Base-by-base conservation (phyloP, 2,888 invertebrate genomes). In the Linnaemya vulpina region DNA sequence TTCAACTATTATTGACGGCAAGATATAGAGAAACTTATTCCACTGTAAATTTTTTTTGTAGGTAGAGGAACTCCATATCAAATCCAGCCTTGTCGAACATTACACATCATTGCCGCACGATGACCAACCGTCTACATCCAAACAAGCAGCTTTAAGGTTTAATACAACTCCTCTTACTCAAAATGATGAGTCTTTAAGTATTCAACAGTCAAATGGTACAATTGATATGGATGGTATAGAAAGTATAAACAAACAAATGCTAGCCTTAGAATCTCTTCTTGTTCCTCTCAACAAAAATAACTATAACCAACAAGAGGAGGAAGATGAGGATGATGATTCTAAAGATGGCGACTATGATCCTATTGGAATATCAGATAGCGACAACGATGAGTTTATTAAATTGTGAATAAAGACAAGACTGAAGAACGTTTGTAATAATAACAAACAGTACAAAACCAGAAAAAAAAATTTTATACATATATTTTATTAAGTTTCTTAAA, bases 61-160 rank as follows among this genome's bases (percentile, higher is more conserved):
- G 85, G 85, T 85, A 1, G 85, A 85, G 22, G 85, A 85, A 73
- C 68, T 85, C 7, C 82, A 85, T 55, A 15, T 85, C n/a, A 85
- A 82, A 46, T 85, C 85, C 0, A 60, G 53, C 13, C 55, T 85
- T 60, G 25, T 85, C 2, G 85, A 76, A 15, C 65, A 51, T 30
- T 60, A 58, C 15, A 58, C 80, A 60, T 25, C 49, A 22, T 40
- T 35, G 10, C 1, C 17, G 0, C 11, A 79, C 0, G 82, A 82
- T 17, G 78, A 85, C 2, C 46, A 60, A 11, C 85, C 85, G 10
- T 82, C 63, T 15, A 82, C 85, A 43, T 82, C 85, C 13, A 70
- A 78, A 0, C 70, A 79, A 38, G 85, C 85, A 8, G 74, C 74
- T 0, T 15, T 40, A 35, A 40, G 40, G 17, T 11, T 30, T 0